These are phyloP conservation scores for Orchesella cincta DNA, from an alignment of 1,140 invertebrate genomes.

Conservation along the genomic window DNA sequence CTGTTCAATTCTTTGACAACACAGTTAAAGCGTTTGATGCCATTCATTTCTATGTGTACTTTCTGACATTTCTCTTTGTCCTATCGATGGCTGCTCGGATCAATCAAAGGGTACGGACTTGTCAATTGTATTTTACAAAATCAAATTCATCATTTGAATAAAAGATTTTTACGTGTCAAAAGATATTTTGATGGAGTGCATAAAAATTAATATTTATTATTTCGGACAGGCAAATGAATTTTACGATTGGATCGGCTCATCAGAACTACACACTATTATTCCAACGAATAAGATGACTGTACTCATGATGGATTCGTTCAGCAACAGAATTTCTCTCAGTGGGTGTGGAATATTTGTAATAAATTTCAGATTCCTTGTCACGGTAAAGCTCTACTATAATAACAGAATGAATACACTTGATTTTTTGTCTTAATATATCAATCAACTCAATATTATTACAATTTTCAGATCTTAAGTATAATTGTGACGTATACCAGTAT, in stretches of 20 bases:
- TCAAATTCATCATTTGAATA: constrained; percentile 3
- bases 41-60: constrained; percentile 22
- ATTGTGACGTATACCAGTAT: constrained; percentile 33
- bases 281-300: constrained; percentile 6
- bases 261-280: not conserved
- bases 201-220: too few species aligned
- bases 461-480: constrained; percentile 15
- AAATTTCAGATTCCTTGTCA: constrained; percentile 12
- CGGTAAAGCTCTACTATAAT: not conserved
- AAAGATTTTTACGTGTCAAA: too few species aligned
- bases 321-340: constrained; percentile 26
- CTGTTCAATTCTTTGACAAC: constrained; percentile 8
- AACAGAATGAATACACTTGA: not conserved
- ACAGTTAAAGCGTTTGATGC: not conserved
- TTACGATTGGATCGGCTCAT: constrained; percentile 1
- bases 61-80: constrained; percentile 15
- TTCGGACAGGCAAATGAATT: constrained; percentile 23
- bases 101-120: constrained; percentile 12
- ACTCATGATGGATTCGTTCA: constrained; percentile 23
- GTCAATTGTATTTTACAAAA: not conserved
- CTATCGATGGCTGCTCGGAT: constrained; percentile 11
- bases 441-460: not conserved
- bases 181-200: not conserved
- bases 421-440: not conserved
- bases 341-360: constrained; percentile 25